Evolutionary conservation across 2,113 vertebrate species (phyloP), one percentile per base, ranked within the genome.

Genomic region (Neogale vison): DNA sequence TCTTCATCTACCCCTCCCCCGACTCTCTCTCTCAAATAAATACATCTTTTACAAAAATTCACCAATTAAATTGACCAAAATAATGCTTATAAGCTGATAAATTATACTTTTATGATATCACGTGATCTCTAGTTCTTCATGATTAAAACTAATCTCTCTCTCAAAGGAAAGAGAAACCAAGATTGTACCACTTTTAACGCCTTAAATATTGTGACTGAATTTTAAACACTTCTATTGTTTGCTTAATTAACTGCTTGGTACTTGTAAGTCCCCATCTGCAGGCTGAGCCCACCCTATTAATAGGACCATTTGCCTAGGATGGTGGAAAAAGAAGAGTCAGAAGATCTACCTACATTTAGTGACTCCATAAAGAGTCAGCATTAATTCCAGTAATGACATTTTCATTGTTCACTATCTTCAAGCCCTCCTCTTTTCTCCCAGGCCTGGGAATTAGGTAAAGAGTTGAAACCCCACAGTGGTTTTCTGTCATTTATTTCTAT

Each of bases 151-250:
- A 88, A n/a, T 57, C 34, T 76, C 39, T 77, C 21, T 88, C 42
- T 45, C 59, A 79, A 81, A 96, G 42, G 36, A 86, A 96, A 92
- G 69, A 50, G 36, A 82, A 61, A 89, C n/a, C 50, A 84, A 83
- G 23, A 20, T 91, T 57, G 36, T 63, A 69, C 36, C 34, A 89
- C 6, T 24, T 63, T 34, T 26, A 94, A 31, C 26, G 18, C 20
- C 65, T 90, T 52, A 82, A 86, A 82, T 79, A 77, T 34, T 77
- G 29, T 89, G 52, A 79, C 50, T 96, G 59, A 82, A 82, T 65
- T 42, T 71, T 65, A n/a, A 82, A 57, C 17, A 69, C 45, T 87
- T 63, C 14, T 52, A 79, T 71, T 93, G 45, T 77, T 50, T 76
- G 13, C 71, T 77, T 90, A 90, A 84, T 86, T 31, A 67, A n/a